A percentile compares a stretch with the other conserved stretches of the same genome.
These are phyloP conservation scores for Drosophila histrio DNA, from an alignment of 2,888 invertebrate genomes.

Conservation along the genomic window DNA sequence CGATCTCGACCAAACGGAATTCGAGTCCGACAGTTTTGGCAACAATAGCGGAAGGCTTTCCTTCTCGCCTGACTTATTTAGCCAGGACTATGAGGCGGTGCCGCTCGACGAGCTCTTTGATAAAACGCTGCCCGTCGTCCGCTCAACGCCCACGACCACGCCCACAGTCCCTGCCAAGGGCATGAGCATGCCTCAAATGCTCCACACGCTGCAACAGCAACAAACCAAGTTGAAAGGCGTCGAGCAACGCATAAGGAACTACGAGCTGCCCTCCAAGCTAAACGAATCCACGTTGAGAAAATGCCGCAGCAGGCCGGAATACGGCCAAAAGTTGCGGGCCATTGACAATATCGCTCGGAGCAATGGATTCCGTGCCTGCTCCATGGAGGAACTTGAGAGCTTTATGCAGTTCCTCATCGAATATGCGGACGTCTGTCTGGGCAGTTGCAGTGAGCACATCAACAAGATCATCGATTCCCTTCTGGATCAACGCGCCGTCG, in stretches of 20 bases:
- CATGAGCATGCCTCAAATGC: constrained; percentile 69
- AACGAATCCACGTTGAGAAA: constrained; percentile 48
- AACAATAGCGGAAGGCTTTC: constrained; percentile 69
- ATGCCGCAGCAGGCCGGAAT: constrained; percentile 65
- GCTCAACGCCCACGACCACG: constrained; percentile 28
- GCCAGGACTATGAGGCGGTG: constrained; percentile 74
- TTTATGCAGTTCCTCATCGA: constrained; percentile 78
- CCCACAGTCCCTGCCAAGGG: not conserved
- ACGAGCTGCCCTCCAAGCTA: constrained; percentile 50
- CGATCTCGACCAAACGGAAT: constrained; percentile 77
- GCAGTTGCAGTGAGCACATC: constrained; percentile 76
- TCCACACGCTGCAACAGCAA: constrained; percentile 69
- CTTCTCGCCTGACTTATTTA: constrained; percentile 75
- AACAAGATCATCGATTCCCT: constrained; percentile 74
- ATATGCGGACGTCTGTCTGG: constrained; percentile 79
- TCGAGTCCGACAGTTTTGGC: constrained; percentile 69
- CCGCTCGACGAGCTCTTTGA: constrained; percentile 80
- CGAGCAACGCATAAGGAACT: constrained; percentile 66
- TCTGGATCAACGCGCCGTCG: constrained; percentile 57
- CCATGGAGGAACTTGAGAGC: constrained; percentile 74
- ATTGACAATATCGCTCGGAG: constrained; percentile 72
- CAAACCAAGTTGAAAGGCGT: constrained; percentile 66
- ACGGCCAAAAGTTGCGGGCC: constrained; percentile 65
- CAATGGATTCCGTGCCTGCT: constrained; percentile 73
- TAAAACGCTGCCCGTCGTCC: constrained; percentile 34